Base-by-base conservation (phyloP, 2,888 invertebrate genomes). In the Epicampocera succincta region DNA sequence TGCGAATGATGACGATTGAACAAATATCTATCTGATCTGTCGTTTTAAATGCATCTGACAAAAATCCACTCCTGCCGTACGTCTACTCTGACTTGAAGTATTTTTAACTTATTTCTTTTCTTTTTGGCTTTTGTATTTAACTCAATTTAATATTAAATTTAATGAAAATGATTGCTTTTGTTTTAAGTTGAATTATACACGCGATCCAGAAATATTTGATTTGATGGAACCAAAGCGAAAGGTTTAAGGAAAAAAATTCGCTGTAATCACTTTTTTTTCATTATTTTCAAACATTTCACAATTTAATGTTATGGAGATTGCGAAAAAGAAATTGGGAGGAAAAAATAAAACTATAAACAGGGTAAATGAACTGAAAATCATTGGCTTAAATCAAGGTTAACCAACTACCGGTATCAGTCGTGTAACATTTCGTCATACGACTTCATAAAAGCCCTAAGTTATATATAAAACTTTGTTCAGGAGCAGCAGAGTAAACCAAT, bases 151-250 rank as follows among this genome's bases (percentile, higher is more conserved):
- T 54, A 63, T 44, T 42, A 44, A 73, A 73, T 63, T 73, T 54
- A 56, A 73, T 65, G 54, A 63, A 63, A 73, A n/a, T 46, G 44
- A 73, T 73, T 73, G 33, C 54, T 63, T 73, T 73, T 54, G 44
- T 63, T 65, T 72, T 54, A 46, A 73, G 33, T 73, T 65, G 8
- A 65, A 46, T 61, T 60, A 52, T 60, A 61, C 75, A 76, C 60
- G 68, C 76, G 76, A 76, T 69, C 44, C 3, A 33, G 5, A 12
- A 33, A 68, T 68, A 42, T n/a, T n/a, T n/a, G 33, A 13, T 68
- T 76, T 65, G 48, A 21, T 74, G 54, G 19, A 65, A 74, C 17
- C 52, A 19, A 60, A 68, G 44, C 60, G 44, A 76, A 69, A 76
- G 60, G 68, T 60, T 75, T 60, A 44, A 19, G 29, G 60, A 48